Conservation (phyloP, 1,140 invertebrate species). For the Pseudobourletiella spinata region DNA sequence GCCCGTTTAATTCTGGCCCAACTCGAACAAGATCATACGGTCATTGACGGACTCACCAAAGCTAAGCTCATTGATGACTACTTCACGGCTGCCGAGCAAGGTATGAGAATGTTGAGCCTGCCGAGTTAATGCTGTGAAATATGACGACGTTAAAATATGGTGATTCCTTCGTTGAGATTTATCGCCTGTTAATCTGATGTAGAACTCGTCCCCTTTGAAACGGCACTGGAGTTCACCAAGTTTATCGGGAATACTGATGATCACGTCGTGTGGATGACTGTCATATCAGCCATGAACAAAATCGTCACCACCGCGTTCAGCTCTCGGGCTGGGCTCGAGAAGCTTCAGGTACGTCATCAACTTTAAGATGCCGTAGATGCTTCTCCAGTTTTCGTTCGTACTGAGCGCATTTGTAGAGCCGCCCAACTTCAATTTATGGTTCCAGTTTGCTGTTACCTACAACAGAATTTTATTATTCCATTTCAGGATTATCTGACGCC, state of each 20-base stretch:
- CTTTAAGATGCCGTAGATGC: no score
- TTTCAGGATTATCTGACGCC: constrained; percentile 8
- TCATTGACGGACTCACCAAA: constrained; percentile 19
- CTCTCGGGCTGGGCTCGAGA: no score
- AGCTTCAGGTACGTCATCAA: no score
- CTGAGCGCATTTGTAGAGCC: no score
- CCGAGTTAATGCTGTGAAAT: not conserved
- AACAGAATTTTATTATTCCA: no score
- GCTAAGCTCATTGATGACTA: constrained; percentile 31
- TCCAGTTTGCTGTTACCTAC: no score
- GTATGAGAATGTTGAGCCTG: not conserved
- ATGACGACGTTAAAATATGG: not conserved
- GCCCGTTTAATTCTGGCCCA: constrained; percentile 16
- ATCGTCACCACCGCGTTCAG: no score
- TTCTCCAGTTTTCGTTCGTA: no score
- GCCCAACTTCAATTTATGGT: no score
- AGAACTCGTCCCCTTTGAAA: not conserved
- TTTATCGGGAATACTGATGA: constrained; percentile 35
- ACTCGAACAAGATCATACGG: constrained; percentile 12
- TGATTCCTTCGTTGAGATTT: no score
- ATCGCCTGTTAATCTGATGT: not conserved
- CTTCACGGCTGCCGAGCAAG: constrained; percentile 17
- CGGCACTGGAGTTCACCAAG: constrained; percentile 52
- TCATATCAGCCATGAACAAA: no score
- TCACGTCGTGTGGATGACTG: not conserved